Evolutionary conservation across 1,140 invertebrate species (phyloP), one percentile per base, ranked within the genome.

Genomic region (Ruditapes philippinarum): DNA sequence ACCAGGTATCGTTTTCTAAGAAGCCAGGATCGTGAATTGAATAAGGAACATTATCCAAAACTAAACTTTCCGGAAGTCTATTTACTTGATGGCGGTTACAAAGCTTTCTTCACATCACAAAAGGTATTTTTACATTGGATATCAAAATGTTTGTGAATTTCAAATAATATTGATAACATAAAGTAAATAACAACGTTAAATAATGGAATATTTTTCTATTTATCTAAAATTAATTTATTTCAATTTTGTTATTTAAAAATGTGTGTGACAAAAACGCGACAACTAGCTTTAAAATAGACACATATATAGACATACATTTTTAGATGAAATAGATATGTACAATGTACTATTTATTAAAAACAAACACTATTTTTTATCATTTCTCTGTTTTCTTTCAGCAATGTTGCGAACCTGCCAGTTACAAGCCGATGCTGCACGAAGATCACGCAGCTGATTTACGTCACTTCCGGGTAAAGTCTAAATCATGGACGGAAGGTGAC

Each of bases 61-160:
- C 96, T 99, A 0, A 96, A 98, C 92, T 99, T 98, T 96, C 98
- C 99, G 0, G 99, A 99, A 95, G 96, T 99, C 12, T 99, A 99
- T 95, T 95, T 99, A 0, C 96, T 99, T 2, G 97, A 99, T 93
- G 98, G 98, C 0, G 99, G 99, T 7, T 99, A 99, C 96, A 97
- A 98, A 91, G 97, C 97, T 40, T 99, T 99, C 95, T 99, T 97
- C 94, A 96, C 97, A 83, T 95, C 96, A 0, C 97, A 97, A 91
- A 85, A 92, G 83, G 93, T 73, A 36, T 57, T n/a, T n/a, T n/a
- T n/a, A n/a, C n/a, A n/a, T n/a, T n/a, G n/a, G 42, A 14, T 45
- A 45, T 45, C 14, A 7, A 14, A 5, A 7, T 45, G 42, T 7
- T 7, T 45, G 42, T 45, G 42, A 7, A 45, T 45, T 45, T 45